phyloP scores from a whole-genome alignment of 2,888 invertebrate genomes.

The Marronus borbonicus region DNA sequence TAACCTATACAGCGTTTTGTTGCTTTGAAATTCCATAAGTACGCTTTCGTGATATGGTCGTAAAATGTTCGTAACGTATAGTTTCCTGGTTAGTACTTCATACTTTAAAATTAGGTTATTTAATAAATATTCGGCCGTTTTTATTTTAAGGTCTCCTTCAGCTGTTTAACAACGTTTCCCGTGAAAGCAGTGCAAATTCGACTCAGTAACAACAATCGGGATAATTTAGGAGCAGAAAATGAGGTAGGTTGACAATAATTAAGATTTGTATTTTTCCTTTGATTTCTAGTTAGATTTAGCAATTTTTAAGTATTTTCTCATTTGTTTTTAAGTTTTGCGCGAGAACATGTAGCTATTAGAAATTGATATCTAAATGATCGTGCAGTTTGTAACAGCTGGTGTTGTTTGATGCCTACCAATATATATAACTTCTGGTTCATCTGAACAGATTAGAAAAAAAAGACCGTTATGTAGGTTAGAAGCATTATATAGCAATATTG shows the following conservation, averaged over 20 bases:
- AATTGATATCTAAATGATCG: no score
- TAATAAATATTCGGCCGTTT: not conserved
- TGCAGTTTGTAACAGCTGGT: no score
- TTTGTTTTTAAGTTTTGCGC: no score
- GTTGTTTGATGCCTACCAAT: no score
- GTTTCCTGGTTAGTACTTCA: conserved; percentile 29
- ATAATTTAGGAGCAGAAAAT: conserved; percentile 14
- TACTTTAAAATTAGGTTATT: conserved; percentile 9
- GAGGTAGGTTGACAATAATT: conserved; percentile 7
- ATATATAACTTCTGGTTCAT: no score
- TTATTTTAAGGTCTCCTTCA: conserved; percentile 23
- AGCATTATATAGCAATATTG: no score
- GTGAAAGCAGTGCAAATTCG: conserved; percentile 8
- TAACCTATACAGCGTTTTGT: conserved; percentile 1
- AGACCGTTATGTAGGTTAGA: no score
- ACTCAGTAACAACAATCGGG: conserved; percentile 11
- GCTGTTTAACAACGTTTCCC: not conserved
- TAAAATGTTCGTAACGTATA: conserved; percentile 28
- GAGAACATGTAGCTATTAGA: no score
- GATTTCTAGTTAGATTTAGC: no score
- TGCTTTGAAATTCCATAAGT: conserved; percentile 21
- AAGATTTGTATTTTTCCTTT: no score
- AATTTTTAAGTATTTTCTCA: no score
- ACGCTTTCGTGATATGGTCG: not conserved
- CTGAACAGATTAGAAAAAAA: no score